Percentiles rank a stretch among this genome's conserved stretches.
Conservation (phyloP, 2,113 vertebrate species). For the human (Homo sapiens) region GRCh38 chrY:6327001-6327500, state of each 20-base stretch:
- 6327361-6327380: background rate
- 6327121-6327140: background rate
- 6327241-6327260: background rate
- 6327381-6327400: background rate
- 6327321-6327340: background rate
- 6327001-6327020: too few relatives aligned
- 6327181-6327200: background rate
- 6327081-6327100: too few relatives aligned
- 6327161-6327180: too few relatives aligned
- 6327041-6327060: too few relatives aligned
- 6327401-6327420: background rate
- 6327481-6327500: background rate
- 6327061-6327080: too few relatives aligned
- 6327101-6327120: too few relatives aligned
- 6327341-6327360: background rate
- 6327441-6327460: background rate
- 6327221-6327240: background rate
- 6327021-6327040: too few relatives aligned
- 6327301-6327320: background rate
- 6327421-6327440: background rate
- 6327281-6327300: background rate
- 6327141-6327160: background rate
- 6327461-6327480: background rate
- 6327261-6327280: background rate
- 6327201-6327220: background rate